A percentile compares a stretch with the other conserved stretches of the same genome.
Evolutionary conservation across 30 jellyfish, hydroid and myxozoan species (phyloP).

Genomic region (Calvadosia cruxmelitensis): DNA sequence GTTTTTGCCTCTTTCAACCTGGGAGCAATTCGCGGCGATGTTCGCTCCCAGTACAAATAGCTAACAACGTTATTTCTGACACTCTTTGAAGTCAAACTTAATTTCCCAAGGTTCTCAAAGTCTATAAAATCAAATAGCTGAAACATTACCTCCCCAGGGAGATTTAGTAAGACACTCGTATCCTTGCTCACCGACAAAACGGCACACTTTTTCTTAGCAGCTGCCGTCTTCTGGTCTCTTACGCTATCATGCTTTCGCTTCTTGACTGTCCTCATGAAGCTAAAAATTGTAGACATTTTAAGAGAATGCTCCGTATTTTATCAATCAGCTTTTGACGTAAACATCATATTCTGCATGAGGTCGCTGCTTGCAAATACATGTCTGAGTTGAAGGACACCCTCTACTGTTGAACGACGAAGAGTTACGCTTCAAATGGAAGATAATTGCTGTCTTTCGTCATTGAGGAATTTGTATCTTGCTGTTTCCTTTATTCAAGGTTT

Average conservation of each 20-base stretch:
- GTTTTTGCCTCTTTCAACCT: slow-evolving; percentile 4
- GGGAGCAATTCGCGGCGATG: slow-evolving; percentile 48
- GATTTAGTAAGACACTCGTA: slow-evolving; percentile 23
- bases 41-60: slow-evolving; percentile 53
- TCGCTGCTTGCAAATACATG: too few relatives aligned
- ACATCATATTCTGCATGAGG: too few relatives aligned
- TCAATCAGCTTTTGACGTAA: too few relatives aligned
- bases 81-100: slow-evolving; percentile 65
- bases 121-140: slow-evolving; percentile 28
- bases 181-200: slow-evolving; percentile 9
- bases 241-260: slow-evolving; percentile 6
- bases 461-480: too few relatives aligned
- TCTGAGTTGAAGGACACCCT: too few relatives aligned
- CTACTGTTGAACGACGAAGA: too few relatives aligned
- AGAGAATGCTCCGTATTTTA: too few relatives aligned
- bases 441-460: not conserved
- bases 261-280: slow-evolving; percentile 21
- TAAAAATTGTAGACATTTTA: slow-evolving; percentile 24
- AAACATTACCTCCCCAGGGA: slow-evolving; percentile 31
- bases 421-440: too few relatives aligned
- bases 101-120: slow-evolving; percentile 42
- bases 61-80: slow-evolving; percentile 52
- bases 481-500: too few relatives aligned
- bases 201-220: not conserved
- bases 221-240: slow-evolving; percentile 17